These are phyloP conservation scores for Dione vanillae DNA, from an alignment of 2,888 invertebrate genomes.

Conservation along the genomic window DNA sequence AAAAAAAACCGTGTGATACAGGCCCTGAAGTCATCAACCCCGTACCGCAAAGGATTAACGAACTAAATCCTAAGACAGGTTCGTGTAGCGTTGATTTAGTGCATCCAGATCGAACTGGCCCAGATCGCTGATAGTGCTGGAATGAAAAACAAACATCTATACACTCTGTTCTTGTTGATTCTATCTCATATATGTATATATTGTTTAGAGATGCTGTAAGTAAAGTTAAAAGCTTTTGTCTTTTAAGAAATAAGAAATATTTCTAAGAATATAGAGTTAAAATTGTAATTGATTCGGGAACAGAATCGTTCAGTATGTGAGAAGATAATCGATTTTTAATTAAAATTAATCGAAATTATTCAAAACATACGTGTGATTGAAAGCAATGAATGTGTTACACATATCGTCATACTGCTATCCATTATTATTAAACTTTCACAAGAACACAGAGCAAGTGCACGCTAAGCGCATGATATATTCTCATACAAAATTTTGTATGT, in stretches of 20 bases:
- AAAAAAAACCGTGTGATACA: constrained; percentile 9
- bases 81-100: constrained; percentile 43
- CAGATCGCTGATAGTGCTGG: constrained; percentile 40
- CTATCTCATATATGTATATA: not conserved
- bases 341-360: not conserved
- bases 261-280: too few species aligned
- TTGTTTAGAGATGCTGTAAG: not conserved
- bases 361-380: not conserved
- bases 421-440: constrained; percentile 20
- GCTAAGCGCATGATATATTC: constrained; percentile 6
- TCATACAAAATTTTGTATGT: constrained; percentile 3
- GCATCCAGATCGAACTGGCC: constrained; percentile 41
- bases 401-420: constrained; percentile 6
- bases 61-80: constrained; percentile 41
- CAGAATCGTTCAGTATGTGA: too few species aligned
- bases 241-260: not conserved
- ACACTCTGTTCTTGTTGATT: constrained; percentile 9
- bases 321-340: not conserved
- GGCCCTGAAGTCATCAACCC: constrained; percentile 39
- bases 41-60: constrained; percentile 41
- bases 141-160: constrained; percentile 37
- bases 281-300: too few species aligned
- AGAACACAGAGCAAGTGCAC: not conserved
- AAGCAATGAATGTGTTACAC: constrained; percentile 4
- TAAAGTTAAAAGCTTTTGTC: not conserved